These are phyloP conservation scores for Selene dorsalis DNA, from an alignment of 2,797 vertebrate genomes.

Conservation along the genomic window DNA sequence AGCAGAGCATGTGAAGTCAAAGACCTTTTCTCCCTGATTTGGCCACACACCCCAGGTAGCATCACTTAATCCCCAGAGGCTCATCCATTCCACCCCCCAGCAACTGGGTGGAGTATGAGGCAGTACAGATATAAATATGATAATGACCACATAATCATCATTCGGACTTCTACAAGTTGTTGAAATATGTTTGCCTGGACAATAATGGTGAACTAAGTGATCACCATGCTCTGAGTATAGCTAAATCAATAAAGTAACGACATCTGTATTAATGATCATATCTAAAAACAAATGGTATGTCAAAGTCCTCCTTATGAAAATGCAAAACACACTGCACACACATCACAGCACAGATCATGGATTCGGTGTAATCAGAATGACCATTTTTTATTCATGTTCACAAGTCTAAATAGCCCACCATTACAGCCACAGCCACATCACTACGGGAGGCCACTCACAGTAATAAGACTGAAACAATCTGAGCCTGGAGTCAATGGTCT, in stretches of 20 bases:
- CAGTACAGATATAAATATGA: too few relatives aligned
- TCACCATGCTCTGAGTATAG: not conserved
- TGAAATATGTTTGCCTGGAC: too few relatives aligned
- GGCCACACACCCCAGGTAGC: too few relatives aligned
- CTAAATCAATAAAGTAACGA: not conserved
- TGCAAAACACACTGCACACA: not conserved
- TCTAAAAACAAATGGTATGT: not conserved
- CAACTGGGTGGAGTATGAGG: too few relatives aligned
- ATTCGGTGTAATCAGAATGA: not conserved
- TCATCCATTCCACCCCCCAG: too few relatives aligned
- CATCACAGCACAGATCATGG: not conserved
- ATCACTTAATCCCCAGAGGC: too few relatives aligned
- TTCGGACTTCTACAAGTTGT: too few relatives aligned
- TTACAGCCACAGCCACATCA: not conserved
- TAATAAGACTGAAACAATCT: not conserved
- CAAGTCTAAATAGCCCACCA: not conserved
- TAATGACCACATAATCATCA: too few relatives aligned
- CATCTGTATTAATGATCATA: not conserved
- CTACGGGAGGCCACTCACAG: slow-evolving; percentile 2
- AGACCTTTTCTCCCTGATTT: too few relatives aligned
- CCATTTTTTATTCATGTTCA: not conserved
- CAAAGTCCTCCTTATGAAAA: not conserved
- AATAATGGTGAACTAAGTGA: too few relatives aligned
- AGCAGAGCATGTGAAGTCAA: too few relatives aligned
- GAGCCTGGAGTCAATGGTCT: slow-evolving; percentile 22